These are phyloP conservation scores for Netelia virgata DNA, from an alignment of 2,888 invertebrate genomes.

Conservation along the genomic window DNA sequence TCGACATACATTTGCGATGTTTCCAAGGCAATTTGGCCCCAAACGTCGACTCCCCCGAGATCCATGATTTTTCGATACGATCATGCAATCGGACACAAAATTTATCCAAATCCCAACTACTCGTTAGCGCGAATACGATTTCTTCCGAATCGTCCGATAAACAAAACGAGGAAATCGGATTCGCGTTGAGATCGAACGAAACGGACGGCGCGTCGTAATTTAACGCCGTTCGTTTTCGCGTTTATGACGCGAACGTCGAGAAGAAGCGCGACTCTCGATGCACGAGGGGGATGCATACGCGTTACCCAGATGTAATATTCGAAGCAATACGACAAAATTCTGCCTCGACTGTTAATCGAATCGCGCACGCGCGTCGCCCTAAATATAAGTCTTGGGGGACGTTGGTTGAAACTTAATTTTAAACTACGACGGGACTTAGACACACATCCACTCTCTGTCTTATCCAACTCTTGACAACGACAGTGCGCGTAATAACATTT, in stretches of 20 bases:
- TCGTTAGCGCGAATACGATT: background rate
- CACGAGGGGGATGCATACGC: conserved; percentile 58
- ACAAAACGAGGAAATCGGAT: background rate
- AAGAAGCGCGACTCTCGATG: conserved; percentile 43
- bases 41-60: conserved; percentile 91
- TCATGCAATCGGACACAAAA: conserved; percentile 1
- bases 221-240: conserved; percentile 41
- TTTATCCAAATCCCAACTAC: background rate
- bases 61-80: conserved; percentile 85
- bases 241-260: conserved; percentile 26
- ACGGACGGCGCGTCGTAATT: background rate
- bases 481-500: background rate
- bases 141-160: conserved; percentile 1
- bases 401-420: conserved; percentile 79
- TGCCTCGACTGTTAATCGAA: conserved; percentile 78
- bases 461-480: conserved; percentile 18
- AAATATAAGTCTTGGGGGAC: conserved; percentile 82
- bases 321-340: conserved; percentile 76
- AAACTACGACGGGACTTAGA: conserved; percentile 72
- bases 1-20: conserved; percentile 94
- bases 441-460: conserved; percentile 4
- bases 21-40: conserved; percentile 95
- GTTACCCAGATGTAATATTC: conserved; percentile 73
- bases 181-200: background rate
- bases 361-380: conserved; percentile 83